A percentile compares a stretch with the other conserved stretches of the same genome.
These are phyloP conservation scores for Pyrgus malvae DNA, from an alignment of 2,888 invertebrate species.

Conservation along the genomic window DNA sequence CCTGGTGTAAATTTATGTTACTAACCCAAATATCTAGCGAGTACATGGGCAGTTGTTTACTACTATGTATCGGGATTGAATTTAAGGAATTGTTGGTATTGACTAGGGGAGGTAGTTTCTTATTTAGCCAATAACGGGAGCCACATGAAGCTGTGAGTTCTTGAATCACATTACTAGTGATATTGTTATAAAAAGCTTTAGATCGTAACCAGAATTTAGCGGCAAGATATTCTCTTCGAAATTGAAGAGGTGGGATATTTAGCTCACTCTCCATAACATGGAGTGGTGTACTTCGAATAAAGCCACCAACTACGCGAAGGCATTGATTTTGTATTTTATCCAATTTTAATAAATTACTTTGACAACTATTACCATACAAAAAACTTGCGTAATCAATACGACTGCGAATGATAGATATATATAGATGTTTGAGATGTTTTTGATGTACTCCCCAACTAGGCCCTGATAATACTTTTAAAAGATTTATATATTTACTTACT, in stretches of 20 bases:
- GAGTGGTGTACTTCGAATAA: slow-evolving; percentile 26
- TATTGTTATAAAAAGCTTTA: slow-evolving; percentile 1
- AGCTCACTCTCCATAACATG: slow-evolving; percentile 29
- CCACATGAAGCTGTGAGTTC: neutral
- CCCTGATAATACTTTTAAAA: slow-evolving; percentile 25
- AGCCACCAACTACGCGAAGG: slow-evolving; percentile 29
- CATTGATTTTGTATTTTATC: slow-evolving; percentile 29
- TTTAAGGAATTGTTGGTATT: slow-evolving; percentile 14
- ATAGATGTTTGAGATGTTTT: slow-evolving; percentile 20
- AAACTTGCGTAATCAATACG: slow-evolving; percentile 24
- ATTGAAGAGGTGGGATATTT: slow-evolving; percentile 19
- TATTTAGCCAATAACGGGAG: neutral
- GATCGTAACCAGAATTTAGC: slow-evolving; percentile 25
- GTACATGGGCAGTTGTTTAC: slow-evolving; percentile 15
- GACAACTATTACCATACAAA: slow-evolving; percentile 13
- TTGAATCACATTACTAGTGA: neutral
- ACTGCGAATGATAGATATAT: slow-evolving; percentile 18
- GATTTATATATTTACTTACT: neutral
- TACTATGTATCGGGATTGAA: slow-evolving; percentile 5
- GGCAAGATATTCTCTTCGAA: slow-evolving; percentile 25
- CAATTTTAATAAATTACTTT: slow-evolving; percentile 21
- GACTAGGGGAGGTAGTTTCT: no score
- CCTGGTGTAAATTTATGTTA: slow-evolving; percentile 8
- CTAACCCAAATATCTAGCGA: slow-evolving; percentile 21
- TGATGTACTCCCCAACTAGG: slow-evolving; percentile 24